phyloP scores from a whole-genome alignment of 2,888 invertebrate species.

The Athetis lepigone region DNA sequence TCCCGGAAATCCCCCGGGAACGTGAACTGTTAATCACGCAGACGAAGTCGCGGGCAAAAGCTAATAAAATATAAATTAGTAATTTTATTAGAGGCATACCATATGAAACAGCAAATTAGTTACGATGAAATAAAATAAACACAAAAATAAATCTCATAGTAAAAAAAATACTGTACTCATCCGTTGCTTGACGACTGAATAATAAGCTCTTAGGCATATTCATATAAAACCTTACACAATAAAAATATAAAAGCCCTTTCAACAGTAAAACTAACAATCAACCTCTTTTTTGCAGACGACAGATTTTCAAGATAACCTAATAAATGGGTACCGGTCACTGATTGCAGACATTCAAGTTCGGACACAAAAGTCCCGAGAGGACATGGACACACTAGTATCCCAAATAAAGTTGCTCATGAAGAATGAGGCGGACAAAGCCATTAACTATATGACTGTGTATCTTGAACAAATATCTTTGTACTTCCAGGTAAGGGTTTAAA shows the following conservation, averaged over 20 bases:
- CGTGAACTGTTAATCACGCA: no score
- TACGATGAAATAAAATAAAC: neutral
- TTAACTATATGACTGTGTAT: conserved; percentile 88
- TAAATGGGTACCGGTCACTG: conserved; percentile 86
- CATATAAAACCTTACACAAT: neutral
- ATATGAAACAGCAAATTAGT: no score
- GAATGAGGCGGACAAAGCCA: conserved; percentile 88
- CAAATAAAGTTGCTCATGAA: conserved; percentile 88
- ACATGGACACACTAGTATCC: conserved; percentile 88
- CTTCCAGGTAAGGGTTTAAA: conserved; percentile 79
- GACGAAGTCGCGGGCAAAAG: no score
- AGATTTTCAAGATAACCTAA: conserved; percentile 87
- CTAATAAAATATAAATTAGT: no score
- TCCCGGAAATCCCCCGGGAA: no score
- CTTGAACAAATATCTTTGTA: conserved; percentile 87
- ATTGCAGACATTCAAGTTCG: conserved; percentile 87
- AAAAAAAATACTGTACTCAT: neutral
- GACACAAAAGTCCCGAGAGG: conserved; percentile 86
- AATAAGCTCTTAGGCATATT: neutral
- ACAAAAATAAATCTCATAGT: neutral
- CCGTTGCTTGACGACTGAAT: neutral
- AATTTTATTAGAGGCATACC: no score
- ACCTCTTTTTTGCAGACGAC: conserved; percentile 77
- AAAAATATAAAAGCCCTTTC: neutral
- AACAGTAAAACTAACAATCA: conserved; percentile 21